Evolutionary conservation across 2,797 vertebrate species (phyloP).

Genomic region (Tinamus major): DNA sequence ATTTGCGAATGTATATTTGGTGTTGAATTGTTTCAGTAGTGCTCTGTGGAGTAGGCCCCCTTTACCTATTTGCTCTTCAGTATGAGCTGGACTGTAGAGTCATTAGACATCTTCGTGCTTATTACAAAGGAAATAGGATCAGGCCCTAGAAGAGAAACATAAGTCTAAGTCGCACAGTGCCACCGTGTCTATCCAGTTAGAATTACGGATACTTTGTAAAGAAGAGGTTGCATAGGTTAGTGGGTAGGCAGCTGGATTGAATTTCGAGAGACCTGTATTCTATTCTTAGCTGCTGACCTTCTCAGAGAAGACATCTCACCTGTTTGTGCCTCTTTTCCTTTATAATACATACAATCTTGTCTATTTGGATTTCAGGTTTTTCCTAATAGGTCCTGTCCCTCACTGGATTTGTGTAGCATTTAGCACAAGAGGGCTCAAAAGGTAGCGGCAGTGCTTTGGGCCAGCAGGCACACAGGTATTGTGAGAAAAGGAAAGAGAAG

Average conservation of each 20-base stretch:
- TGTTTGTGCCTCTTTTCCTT: neutral
- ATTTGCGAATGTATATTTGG: neutral
- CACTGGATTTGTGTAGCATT: neutral
- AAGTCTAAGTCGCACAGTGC: neutral
- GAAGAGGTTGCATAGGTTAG: neutral
- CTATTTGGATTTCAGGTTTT: neutral
- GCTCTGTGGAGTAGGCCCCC: neutral
- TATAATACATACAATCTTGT: neutral
- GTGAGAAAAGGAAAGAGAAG: neutral
- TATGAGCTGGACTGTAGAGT: neutral
- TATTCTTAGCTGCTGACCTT: neutral
- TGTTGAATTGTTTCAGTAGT: neutral
- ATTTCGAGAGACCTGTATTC: neutral
- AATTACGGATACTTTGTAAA: neutral
- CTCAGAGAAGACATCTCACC: neutral
- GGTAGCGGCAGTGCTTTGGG: no score
- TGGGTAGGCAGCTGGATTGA: neutral
- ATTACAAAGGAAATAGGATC: neutral
- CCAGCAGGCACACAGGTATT: neutral
- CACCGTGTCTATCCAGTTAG: neutral
- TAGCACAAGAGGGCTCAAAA: neutral
- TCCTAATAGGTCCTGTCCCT: neutral
- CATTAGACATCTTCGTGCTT: neutral
- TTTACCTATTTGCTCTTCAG: neutral
- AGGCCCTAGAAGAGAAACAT: accelerated